Base-by-base conservation (phyloP, 2,797 vertebrate genomes). In the Diceros bicornis region DNA sequence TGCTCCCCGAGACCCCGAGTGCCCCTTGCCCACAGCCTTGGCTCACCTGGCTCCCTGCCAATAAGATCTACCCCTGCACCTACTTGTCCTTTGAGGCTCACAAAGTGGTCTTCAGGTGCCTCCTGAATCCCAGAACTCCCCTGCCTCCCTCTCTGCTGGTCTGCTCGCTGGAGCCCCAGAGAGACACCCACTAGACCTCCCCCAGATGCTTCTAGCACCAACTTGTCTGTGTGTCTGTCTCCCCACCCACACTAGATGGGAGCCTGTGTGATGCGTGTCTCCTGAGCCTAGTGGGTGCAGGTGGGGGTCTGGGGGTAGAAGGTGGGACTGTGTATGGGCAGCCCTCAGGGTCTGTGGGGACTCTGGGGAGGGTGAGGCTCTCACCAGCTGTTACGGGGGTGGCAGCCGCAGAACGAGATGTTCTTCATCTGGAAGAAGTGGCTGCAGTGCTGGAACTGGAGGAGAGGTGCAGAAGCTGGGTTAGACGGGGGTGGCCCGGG, bases 341-440 rank as follows among this genome's bases (percentile, higher is more conserved):
- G 21, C 61, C 32, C 69, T 27, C 8, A 0, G 59, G 57, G 10
- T 57, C 27, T 8, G 13, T 6, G 41, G 89, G 82, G 44, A 3
- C 44, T 12, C 1, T 0, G 4, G n/a, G 64, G 11, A 25, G 3
- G 55, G 29, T 10, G 0, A 52, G 44, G 61, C 9, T 72, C 98
- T 99, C 98, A 99, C 99, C 99, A 99, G 99, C 99, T 99, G 98
- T 99, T 99, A 95, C 99, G 99, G 47, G 99, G 99, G 97, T 99
- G 99, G 97, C 99, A 99, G 85, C 99, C 99, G 0, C 99, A 99
- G 99, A 99, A 99, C 0, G 99, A 99, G 98, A 99, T 99, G 98
- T 99, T 99, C 98, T 99, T 99, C 99, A 99, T 99, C 99, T 99
- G 99, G 98, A 99, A 99, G 99, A 99, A 99, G 99, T 99, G 99